Base-by-base conservation (phyloP, 2,888 invertebrate species). In the Salpingus planirostris region DNA sequence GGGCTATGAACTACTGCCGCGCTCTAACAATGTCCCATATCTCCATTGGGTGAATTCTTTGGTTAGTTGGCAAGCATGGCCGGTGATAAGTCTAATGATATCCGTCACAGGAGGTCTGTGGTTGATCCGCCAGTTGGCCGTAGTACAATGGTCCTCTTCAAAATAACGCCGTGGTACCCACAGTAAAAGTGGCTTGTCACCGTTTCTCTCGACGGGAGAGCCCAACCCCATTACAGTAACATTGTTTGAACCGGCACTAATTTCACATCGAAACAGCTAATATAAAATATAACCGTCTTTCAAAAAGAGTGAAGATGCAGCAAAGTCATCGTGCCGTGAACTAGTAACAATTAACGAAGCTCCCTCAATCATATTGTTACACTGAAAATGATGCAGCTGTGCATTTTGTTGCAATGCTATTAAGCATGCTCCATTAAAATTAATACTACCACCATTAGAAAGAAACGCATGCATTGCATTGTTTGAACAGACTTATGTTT, bases 191-290 rank as follows among this genome's bases (percentile, higher is more conserved):
- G 29, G 39, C 39, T 32, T 35, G 39, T 39, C 39, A 39, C 31
- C 31, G 31, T 8, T 5, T 5, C 18, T 31, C 38, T 12, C 39
- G 40, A 38, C 31, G 29, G 39, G 44, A 43, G 43, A 36, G 33
- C 43, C 38, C 39, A 35, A 44, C 44, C 42, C 44, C 36, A 46
- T 44, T 46, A 44, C 40, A 40, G 30, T 46, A 38, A 39, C 33
- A 41, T 38, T 43, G 49, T 44, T 43, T 45, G 44, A 43, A 42
- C 37, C 44, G 38, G 42, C 43, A 44, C 42, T 47, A 46, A 47
- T 46, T 39, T 42, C 44, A 43, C 40, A 46, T 44, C 46, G 49
- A 47, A 47, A 49, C 47, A 43, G 44, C 44, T 48, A 46, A 48
- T 43, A 6, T 18, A 39, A 41, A n/a, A n/a, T n/a, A n/a, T n/a